Percentiles rank a stretch among this genome's conserved stretches.
Evolutionary conservation across 2,888 invertebrate species (phyloP).

Genomic region (Pediacus dermestoides): DNA sequence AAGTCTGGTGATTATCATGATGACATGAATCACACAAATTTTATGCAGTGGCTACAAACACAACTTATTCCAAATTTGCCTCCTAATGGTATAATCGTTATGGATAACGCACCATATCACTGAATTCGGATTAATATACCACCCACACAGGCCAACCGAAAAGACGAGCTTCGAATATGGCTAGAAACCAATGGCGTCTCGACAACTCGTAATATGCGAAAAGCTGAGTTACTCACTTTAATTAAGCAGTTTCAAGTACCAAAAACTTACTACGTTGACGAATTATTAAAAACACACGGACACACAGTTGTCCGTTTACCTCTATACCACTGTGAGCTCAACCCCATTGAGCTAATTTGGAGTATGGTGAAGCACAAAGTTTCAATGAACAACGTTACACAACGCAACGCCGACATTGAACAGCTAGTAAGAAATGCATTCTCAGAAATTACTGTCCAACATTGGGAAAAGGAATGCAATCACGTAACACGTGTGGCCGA

Average conservation of each 20-base stretch:
- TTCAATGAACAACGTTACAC: conserved; percentile 11
- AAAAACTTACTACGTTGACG: conserved; percentile 13
- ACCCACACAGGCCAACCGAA: too few species aligned
- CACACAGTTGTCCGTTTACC: conserved; percentile 17
- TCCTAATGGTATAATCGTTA: conserved; percentile 16
- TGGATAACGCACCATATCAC: conserved; percentile 19
- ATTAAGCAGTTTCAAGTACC: too few species aligned
- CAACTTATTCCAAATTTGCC: conserved; percentile 18
- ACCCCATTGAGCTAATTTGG: conserved; percentile 20
- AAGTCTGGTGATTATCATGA: conserved; percentile 20
- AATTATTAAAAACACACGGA: conserved; percentile 6
- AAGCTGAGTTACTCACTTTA: too few species aligned
- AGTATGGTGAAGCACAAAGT: conserved; percentile 9
- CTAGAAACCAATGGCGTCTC: too few species aligned
- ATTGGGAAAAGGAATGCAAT: too few species aligned
- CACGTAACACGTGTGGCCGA: too few species aligned
- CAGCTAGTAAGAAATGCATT: too few species aligned
- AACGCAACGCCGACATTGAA: too few species aligned
- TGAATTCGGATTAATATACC: conserved; percentile 11
- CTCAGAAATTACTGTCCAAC: too few species aligned
- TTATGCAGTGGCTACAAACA: conserved; percentile 20
- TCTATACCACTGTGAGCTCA: conserved; percentile 15
- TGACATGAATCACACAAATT: conserved; percentile 21
- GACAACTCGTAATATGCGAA: too few species aligned
- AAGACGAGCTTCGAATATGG: too few species aligned